Evolutionary conservation across 2,797 vertebrate genomes (phyloP).

Genomic region (Neosilurus hyrtlii): DNA sequence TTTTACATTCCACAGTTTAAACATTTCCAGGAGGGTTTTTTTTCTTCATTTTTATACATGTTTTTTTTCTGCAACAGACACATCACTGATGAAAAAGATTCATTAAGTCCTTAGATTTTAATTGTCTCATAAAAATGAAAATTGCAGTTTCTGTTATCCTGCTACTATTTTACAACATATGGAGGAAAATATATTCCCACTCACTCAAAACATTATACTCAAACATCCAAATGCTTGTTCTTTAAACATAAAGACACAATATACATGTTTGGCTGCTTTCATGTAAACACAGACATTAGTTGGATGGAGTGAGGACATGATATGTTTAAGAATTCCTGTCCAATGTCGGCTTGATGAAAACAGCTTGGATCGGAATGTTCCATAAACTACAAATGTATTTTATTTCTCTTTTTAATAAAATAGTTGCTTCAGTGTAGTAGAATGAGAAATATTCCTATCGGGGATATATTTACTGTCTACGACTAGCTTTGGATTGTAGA

Average conservation of each 20-base stretch:
- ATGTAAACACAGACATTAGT: conserved; percentile 48
- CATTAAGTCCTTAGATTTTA: conserved; percentile 54
- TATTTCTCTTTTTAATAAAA: conserved; percentile 16
- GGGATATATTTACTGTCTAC: not conserved
- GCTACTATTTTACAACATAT: conserved; percentile 57
- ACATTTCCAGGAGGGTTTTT: conserved; percentile 65
- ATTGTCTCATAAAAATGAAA: conserved; percentile 60
- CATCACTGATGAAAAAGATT: conserved; percentile 68
- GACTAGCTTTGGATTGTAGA: not conserved
- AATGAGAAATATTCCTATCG: not conserved
- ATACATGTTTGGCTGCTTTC: conserved; percentile 41
- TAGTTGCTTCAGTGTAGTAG: not conserved
- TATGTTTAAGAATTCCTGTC: not conserved
- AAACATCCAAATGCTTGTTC: conserved; percentile 23
- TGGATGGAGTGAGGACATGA: conserved; percentile 8
- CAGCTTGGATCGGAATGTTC: not conserved
- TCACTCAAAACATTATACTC: conserved; percentile 27
- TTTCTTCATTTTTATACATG: conserved; percentile 43
- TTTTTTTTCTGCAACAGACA: conserved; percentile 68
- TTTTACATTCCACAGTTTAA: conserved; percentile 76
- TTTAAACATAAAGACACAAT: conserved; percentile 26
- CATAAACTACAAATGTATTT: not conserved
- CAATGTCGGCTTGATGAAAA: conserved; percentile 16
- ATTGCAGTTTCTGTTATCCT: conserved; percentile 61
- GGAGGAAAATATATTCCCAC: conserved; percentile 43